A percentile compares a stretch with the other conserved stretches of the same genome.
These are phyloP conservation scores for Peromyscus californicus DNA, from an alignment of 2,113 vertebrate species.

Conservation along the genomic window DNA sequence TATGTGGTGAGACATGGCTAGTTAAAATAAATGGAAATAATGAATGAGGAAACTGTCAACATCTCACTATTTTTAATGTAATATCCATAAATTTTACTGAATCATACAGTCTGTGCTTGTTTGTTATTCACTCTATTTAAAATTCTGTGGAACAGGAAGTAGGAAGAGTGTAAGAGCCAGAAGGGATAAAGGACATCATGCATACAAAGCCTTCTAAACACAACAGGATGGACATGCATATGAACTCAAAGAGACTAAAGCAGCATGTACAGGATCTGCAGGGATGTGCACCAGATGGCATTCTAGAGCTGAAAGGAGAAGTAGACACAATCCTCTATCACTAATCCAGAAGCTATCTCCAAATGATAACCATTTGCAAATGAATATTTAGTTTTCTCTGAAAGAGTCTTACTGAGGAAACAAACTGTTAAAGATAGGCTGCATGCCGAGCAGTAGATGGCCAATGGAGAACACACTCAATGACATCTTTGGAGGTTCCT, in stretches of 20 bases:
- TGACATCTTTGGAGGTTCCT: not conserved
- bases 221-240: not conserved
- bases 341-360: not conserved
- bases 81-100: not conserved
- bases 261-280: not conserved
- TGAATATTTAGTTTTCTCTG: not conserved
- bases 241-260: not conserved
- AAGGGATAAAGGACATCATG: not conserved
- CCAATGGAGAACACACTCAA: not conserved
- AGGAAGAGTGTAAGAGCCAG: not conserved
- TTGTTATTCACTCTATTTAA: not conserved
- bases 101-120: not conserved
- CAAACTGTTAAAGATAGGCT: not conserved
- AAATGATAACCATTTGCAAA: not conserved
- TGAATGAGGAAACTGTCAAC: constrained; percentile 6
- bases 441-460: not conserved
- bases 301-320: not conserved
- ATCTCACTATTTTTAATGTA: not conserved
- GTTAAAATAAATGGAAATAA: not conserved
- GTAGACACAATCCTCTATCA: not conserved
- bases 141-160: not conserved
- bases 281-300: not conserved
- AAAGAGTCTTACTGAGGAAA: not conserved
- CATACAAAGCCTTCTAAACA: not conserved
- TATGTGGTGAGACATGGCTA: not conserved